Conservation (phyloP, 1,140 invertebrate genomes). For the Drosophila sulfurigaster region DNA sequence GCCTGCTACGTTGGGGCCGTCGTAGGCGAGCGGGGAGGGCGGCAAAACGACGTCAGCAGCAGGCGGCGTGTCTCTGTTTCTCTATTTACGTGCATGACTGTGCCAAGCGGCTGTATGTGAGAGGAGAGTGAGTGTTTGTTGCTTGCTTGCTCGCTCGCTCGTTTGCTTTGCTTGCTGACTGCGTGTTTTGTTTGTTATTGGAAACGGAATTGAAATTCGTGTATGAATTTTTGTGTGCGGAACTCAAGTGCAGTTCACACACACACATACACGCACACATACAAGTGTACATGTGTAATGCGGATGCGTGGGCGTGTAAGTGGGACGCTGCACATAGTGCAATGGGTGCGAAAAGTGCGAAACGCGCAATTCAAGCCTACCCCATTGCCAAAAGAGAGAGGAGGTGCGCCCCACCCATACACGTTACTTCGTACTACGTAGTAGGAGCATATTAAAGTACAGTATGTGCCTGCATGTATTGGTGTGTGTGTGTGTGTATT, state of each 20-base stretch:
- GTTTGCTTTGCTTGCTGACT: conserved; percentile 3
- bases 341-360: conserved; percentile 45
- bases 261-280: conserved; percentile 12
- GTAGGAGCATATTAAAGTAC: neutral
- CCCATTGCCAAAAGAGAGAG: conserved; percentile 9
- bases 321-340: conserved; percentile 41
- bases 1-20: conserved; percentile 13
- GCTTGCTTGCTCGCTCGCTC: conserved; percentile 4
- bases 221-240: conserved; percentile 63
- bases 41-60: conserved; percentile 45
- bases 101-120: conserved; percentile 13
- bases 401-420: conserved; percentile 36
- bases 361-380: conserved; percentile 58
- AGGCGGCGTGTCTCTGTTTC: conserved; percentile 64
- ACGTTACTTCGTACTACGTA: conserved; percentile 13
- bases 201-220: conserved; percentile 68
- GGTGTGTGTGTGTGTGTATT: neutral
- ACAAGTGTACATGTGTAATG: conserved; percentile 12
- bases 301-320: conserved; percentile 62
- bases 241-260: conserved; percentile 63
- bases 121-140: conserved; percentile 53
- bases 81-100: conserved; percentile 40
- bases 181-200: conserved; percentile 76
- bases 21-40: conserved; percentile 13
- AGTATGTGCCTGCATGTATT: neutral